Conservation (phyloP, 2,797 vertebrate species). For the Smutsia gigantea region DNA sequence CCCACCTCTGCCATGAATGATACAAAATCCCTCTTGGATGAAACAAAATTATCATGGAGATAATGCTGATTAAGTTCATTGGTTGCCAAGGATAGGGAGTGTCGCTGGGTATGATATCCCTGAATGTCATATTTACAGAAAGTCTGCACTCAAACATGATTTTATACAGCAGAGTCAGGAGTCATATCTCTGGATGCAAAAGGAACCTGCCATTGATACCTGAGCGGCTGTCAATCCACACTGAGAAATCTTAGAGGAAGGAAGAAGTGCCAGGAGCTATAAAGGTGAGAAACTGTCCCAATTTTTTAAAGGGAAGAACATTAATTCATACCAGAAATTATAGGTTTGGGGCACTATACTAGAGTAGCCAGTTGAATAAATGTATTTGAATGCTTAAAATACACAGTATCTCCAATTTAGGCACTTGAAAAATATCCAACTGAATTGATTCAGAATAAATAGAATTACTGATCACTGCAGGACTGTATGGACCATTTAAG, state of each 20-base stretch:
- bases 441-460: not conserved
- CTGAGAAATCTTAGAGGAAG: not conserved
- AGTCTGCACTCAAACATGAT: not conserved
- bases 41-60: not conserved
- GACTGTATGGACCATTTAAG: not conserved
- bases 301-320: not conserved
- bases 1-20: not conserved
- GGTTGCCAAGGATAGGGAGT: not conserved
- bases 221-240: slow-evolving; percentile 31
- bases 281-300: not conserved
- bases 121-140: not conserved
- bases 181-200: not conserved
- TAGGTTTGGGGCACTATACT: not conserved
- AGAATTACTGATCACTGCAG: not conserved
- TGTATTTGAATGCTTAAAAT: not conserved
- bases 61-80: not conserved
- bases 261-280: not conserved
- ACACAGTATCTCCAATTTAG: not conserved
- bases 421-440: not conserved
- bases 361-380: not conserved
- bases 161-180: not conserved
- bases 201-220: not conserved
- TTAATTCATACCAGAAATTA: not conserved
- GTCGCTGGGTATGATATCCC: not conserved
- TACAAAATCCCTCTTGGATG: not conserved